Conservation (phyloP, 2,888 invertebrate species). For the Lasioglossum lativentre region DNA sequence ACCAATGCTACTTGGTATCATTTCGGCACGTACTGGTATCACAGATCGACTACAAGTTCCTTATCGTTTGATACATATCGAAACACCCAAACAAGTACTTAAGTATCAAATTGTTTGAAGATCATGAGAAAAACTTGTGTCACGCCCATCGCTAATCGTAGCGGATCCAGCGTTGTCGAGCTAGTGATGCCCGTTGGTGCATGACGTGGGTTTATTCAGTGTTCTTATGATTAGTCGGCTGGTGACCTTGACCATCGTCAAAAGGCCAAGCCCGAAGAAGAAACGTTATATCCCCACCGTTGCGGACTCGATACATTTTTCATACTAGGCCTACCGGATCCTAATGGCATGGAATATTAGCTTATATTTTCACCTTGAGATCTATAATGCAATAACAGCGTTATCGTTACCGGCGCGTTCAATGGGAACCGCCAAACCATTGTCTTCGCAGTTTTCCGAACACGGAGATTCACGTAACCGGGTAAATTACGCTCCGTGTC, state of each 20-base stretch:
- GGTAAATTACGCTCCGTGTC: not conserved
- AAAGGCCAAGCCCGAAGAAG: constrained; percentile 65
- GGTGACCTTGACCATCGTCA: constrained; percentile 71
- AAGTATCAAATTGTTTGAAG: no score
- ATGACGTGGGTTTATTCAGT: constrained; percentile 70
- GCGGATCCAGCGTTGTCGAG: not conserved
- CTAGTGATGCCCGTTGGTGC: constrained; percentile 22
- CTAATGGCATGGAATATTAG: constrained; percentile 48
- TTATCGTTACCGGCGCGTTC: not conserved
- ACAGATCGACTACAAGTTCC: no score
- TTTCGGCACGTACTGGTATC: no score
- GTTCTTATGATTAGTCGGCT: constrained; percentile 66
- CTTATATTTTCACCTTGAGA: constrained; percentile 55
- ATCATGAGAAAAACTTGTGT: no score
- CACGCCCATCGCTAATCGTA: no score
- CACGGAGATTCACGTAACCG: not conserved
- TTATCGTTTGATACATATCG: no score
- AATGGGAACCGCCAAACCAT: not conserved
- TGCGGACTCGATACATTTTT: constrained; percentile 65
- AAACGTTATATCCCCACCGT: constrained; percentile 51
- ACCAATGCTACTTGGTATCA: no score
- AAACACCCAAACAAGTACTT: no score
- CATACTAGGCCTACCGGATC: constrained; percentile 37
- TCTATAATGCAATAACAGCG: constrained; percentile 14
- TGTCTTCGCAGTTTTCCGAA: not conserved